phyloP scores from a whole-genome alignment of 2,888 invertebrate genomes.

The Iphiclides podalirius region DNA sequence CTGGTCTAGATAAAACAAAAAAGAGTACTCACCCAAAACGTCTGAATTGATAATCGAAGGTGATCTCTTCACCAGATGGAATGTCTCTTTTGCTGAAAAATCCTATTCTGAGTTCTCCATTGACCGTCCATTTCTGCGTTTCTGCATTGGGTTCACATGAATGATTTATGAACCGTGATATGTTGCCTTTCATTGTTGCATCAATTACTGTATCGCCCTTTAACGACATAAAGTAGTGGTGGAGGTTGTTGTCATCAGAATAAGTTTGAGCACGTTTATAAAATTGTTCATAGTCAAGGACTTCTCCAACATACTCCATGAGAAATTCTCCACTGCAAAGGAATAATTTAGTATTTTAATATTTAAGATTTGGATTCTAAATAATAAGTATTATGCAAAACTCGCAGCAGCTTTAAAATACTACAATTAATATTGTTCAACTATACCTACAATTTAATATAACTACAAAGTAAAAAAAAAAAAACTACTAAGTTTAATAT shows the following conservation, averaged over 20 bases:
- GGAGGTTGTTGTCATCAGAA: constrained; percentile 92
- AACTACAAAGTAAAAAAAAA: too few species aligned
- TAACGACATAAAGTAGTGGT: constrained; percentile 98
- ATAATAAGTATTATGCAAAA: not conserved
- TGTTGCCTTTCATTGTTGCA: constrained; percentile 96
- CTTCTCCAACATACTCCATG: constrained; percentile 99
- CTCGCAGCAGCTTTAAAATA: not conserved
- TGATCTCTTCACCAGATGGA: constrained; percentile 94
- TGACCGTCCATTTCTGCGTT: constrained; percentile 98
- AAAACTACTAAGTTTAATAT: too few species aligned
- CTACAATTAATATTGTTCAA: too few species aligned
- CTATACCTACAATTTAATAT: too few species aligned
- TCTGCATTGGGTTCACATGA: constrained; percentile 99
- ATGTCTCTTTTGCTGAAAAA: constrained; percentile 96
- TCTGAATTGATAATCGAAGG: constrained; percentile 99
- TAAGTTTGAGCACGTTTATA: constrained; percentile 92
- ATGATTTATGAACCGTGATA: constrained; percentile 98
- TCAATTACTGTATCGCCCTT: constrained; percentile 93
- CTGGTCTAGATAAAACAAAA: too few species aligned
- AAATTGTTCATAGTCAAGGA: constrained; percentile 94
- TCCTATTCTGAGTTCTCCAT: constrained; percentile 95
- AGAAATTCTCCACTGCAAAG: constrained; percentile 92
- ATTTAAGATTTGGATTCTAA: not conserved
- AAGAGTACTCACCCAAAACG: constrained; percentile 91
- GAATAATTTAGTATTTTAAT: constrained; percentile 9